Evolutionary conservation across 2,113 vertebrate species (phyloP).

Genomic region (Dicrurus megarhynchus): DNA sequence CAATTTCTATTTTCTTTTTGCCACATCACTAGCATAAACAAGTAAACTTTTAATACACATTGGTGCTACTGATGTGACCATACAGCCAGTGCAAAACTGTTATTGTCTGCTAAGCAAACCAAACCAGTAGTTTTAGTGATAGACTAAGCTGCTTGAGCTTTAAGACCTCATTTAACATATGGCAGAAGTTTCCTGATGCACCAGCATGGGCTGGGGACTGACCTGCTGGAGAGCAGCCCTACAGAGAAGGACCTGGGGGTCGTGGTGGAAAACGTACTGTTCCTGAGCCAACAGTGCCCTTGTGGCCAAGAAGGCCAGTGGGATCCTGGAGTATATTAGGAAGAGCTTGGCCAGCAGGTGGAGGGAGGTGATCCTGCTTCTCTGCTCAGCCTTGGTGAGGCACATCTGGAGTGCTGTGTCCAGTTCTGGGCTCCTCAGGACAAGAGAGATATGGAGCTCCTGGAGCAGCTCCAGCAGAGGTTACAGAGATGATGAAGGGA

Average conservation of each 20-base stretch:
- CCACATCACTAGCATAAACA: background rate
- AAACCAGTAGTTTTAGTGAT: background rate
- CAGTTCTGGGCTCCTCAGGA: background rate
- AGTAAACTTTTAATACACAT: background rate
- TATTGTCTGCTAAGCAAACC: background rate
- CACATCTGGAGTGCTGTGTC: background rate
- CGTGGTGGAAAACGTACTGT: background rate
- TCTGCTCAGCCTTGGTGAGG: background rate
- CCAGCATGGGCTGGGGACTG: too few relatives aligned
- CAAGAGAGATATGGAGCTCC: background rate
- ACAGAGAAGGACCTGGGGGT: background rate
- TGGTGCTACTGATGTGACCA: fast-evolving
- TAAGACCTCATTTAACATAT: background rate
- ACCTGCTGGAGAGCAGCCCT: background rate
- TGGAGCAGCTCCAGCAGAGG: fast-evolving
- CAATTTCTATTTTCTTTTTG: background rate
- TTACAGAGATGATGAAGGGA: background rate
- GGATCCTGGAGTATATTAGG: background rate
- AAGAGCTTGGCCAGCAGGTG: background rate
- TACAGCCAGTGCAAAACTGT: background rate
- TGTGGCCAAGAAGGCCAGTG: background rate
- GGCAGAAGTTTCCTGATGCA: background rate
- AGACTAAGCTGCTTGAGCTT: background rate
- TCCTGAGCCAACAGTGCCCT: background rate
- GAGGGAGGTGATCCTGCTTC: background rate